A percentile compares a stretch with the other conserved stretches of the same genome.
Conservation (phyloP, 1,140 invertebrate species). For the Aphaenogaster ashmeadi region DNA sequence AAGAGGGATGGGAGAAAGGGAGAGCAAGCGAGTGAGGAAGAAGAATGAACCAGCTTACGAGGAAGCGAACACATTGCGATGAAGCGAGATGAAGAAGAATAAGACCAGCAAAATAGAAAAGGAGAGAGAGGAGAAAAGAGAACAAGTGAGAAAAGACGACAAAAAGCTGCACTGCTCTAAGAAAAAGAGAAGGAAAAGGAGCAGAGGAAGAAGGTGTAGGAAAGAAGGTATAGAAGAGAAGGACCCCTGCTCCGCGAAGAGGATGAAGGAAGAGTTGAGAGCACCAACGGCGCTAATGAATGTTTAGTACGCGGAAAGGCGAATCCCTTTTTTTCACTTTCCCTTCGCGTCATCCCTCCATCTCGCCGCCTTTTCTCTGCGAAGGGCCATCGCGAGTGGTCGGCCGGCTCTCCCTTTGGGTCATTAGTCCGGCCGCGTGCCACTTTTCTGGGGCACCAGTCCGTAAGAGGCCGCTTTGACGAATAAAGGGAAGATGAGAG, state of each 20-base stretch:
- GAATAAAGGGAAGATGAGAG: constrained; percentile 36
- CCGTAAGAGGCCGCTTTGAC: constrained; percentile 20
- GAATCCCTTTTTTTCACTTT: constrained; percentile 63
- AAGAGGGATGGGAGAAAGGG: constrained; percentile 1
- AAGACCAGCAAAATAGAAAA: constrained; percentile 57
- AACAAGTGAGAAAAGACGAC: constrained; percentile 44
- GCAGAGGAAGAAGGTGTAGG: constrained; percentile 43
- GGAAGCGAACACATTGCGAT: constrained; percentile 31
- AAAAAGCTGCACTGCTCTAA: constrained; percentile 47
- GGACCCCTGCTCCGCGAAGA: constrained; percentile 1
- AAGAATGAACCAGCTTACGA: constrained; percentile 51
- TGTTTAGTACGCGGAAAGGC: constrained; percentile 73
- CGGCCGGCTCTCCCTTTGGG: constrained; percentile 62
- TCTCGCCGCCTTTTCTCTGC: background rate
- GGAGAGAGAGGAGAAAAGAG: constrained; percentile 7
- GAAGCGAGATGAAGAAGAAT: constrained; percentile 74
- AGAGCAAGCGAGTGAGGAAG: constrained; percentile 47
- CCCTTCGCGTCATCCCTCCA: background rate
- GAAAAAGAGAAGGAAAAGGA: constrained; percentile 44
- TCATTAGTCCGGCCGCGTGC: constrained; percentile 73
- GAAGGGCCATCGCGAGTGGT: constrained; percentile 29
- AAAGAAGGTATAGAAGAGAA: constrained; percentile 48
- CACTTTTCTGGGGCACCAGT: constrained; percentile 60
- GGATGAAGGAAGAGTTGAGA: constrained; percentile 45
- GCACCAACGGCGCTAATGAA: constrained; percentile 70